A percentile compares a stretch with the other conserved stretches of the same genome.
These are phyloP conservation scores for Geopemphigus sp. DNA, from an alignment of 1,140 invertebrate species.

Conservation along the genomic window DNA sequence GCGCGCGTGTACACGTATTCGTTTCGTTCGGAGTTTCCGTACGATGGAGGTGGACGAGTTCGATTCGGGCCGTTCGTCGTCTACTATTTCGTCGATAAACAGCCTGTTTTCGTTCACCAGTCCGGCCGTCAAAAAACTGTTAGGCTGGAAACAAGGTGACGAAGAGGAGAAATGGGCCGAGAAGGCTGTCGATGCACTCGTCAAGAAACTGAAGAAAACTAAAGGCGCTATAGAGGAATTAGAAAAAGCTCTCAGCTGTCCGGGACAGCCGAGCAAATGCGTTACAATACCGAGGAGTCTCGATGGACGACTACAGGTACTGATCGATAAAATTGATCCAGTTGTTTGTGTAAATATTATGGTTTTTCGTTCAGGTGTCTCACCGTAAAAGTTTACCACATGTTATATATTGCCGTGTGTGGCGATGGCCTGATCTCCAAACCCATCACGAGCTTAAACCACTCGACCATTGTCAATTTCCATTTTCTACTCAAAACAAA, in stretches of 20 bases:
- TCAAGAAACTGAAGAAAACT: slow-evolving; percentile 95
- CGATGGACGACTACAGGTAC: slow-evolving; percentile 86
- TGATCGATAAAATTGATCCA: background rate
- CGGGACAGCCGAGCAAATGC: slow-evolving; percentile 91
- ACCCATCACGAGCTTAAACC: slow-evolving; percentile 96
- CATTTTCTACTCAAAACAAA: slow-evolving; percentile 79
- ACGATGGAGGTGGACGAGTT: slow-evolving; percentile 78
- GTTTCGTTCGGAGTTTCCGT: background rate
- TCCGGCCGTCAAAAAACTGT: slow-evolving; percentile 92
- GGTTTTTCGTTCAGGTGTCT: slow-evolving; percentile 69
- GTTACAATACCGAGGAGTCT: slow-evolving; percentile 96
- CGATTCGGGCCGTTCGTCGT: slow-evolving; percentile 66
- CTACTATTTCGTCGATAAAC: slow-evolving; percentile 68
- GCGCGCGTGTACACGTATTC: no score
- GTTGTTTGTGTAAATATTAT: background rate
- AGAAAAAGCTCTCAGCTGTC: slow-evolving; percentile 89
- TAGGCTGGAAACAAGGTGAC: slow-evolving; percentile 97
- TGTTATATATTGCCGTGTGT: slow-evolving; percentile 97
- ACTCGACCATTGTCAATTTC: slow-evolving; percentile 88
- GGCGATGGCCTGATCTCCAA: slow-evolving; percentile 97
- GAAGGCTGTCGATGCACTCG: slow-evolving; percentile 95
- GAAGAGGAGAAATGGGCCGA: slow-evolving; percentile 99
- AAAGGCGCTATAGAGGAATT: slow-evolving; percentile 97
- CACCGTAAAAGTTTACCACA: slow-evolving; percentile 95
- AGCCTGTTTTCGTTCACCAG: slow-evolving; percentile 94